Conservation (phyloP, 2,797 vertebrate genomes). For the Coregonus suidteri region DNA sequence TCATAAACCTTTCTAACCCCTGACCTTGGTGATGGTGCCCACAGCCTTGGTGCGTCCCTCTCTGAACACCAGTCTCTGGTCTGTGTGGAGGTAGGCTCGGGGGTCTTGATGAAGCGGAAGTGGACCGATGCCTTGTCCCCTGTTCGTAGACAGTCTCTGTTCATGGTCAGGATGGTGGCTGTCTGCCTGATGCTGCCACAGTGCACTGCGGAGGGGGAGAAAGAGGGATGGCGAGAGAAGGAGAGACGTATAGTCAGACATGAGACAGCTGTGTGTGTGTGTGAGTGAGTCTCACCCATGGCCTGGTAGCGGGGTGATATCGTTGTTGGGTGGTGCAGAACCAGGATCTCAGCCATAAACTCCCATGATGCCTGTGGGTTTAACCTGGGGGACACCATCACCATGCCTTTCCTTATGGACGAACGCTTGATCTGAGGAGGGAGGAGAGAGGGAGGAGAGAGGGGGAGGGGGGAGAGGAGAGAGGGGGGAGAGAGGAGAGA, state of each 20-base stretch:
- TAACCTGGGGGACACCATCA: slow-evolving; percentile 95
- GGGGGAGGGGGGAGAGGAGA: not conserved
- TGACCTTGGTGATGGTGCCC: slow-evolving; percentile 89
- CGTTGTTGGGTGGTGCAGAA: slow-evolving; percentile 97
- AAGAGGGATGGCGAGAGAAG: slow-evolving; percentile 3
- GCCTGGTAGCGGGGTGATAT: slow-evolving; percentile 98
- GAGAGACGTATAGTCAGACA: slow-evolving; percentile 29
- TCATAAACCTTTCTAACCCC: no score
- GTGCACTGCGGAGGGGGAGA: slow-evolving; percentile 63
- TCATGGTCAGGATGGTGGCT: slow-evolving; percentile 95
- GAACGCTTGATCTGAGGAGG: slow-evolving; percentile 91
- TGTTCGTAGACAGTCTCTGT: slow-evolving; percentile 91
- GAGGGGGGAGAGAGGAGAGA: not conserved
- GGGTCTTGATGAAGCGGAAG: slow-evolving; percentile 94
- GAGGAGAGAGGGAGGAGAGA: not conserved
- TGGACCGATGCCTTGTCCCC: slow-evolving; percentile 95
- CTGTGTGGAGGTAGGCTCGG: slow-evolving; percentile 86
- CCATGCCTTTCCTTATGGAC: slow-evolving; percentile 98
- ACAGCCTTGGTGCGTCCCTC: slow-evolving; percentile 90
- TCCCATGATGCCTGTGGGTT: slow-evolving; percentile 98
- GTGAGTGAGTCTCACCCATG: slow-evolving; percentile 82
- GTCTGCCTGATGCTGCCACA: slow-evolving; percentile 96
- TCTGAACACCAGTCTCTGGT: slow-evolving; percentile 87
- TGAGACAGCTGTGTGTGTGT: not conserved
- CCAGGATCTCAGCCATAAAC: slow-evolving; percentile 98